phyloP scores from a whole-genome alignment of 2,797 vertebrate genomes.

The Antennarius maculatus region DNA sequence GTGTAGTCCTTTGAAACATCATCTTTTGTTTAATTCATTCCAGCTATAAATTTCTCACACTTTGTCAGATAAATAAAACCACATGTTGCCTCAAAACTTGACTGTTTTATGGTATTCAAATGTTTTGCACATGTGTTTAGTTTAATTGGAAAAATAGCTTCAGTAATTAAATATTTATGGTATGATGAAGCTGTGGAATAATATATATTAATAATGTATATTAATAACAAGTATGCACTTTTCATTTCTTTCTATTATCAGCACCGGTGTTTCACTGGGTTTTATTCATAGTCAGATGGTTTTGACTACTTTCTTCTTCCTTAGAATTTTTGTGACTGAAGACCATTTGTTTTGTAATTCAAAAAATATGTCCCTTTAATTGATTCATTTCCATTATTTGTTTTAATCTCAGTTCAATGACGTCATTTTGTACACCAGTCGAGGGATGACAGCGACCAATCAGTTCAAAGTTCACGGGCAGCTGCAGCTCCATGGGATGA shows the following conservation, averaged over 20 bases:
- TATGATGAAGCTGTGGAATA: not conserved
- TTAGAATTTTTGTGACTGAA: not conserved
- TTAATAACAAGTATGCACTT: not conserved
- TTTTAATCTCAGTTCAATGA: conserved; percentile 88
- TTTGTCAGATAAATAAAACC: conserved; percentile 32
- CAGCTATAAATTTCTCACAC: conserved; percentile 20
- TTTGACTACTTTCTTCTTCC: not conserved
- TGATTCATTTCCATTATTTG: not conserved
- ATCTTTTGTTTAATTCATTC: conserved; percentile 26
- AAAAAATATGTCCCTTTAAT: not conserved
- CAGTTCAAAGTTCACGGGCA: conserved; percentile 97
- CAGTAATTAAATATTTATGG: not conserved
- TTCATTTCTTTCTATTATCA: not conserved
- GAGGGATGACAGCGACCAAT: conserved; percentile 92
- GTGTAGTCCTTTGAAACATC: conserved; percentile 36
- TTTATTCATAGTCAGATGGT: not conserved
- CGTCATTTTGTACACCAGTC: conserved; percentile 92
- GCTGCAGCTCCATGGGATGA: conserved; percentile 92
- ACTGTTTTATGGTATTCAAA: not conserved
- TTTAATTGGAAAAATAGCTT: conserved; percentile 7
- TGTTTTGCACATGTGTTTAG: conserved; percentile 6
- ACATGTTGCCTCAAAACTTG: conserved; percentile 20
- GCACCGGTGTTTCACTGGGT: not conserved
- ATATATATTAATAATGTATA: not conserved
- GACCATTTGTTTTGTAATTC: not conserved